Conservation (phyloP, 2,797 vertebrate genomes). For the Siniperca scherzeri region DNA sequence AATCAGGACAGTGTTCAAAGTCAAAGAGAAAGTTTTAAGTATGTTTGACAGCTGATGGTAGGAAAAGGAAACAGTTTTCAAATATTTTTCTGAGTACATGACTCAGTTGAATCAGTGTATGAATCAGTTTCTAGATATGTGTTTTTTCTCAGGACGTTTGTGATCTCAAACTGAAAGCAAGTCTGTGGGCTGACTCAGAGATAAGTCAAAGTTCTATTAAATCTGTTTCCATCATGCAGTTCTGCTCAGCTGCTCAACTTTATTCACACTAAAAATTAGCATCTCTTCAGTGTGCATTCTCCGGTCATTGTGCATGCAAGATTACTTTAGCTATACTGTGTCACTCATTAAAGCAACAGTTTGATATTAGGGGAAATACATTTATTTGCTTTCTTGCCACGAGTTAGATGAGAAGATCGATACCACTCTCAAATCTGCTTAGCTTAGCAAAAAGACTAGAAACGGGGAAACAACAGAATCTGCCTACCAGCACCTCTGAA, state of each 20-base stretch:
- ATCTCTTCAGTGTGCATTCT: background rate
- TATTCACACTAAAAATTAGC: background rate
- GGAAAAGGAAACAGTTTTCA: conserved; percentile 22
- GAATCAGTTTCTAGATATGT: background rate
- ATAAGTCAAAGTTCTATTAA: conserved; percentile 4
- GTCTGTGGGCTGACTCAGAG: conserved; percentile 1
- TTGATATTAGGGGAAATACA: background rate
- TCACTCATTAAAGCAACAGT: conserved; percentile 7
- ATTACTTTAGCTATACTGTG: background rate
- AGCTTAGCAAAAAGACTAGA: background rate
- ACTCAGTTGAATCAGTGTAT: conserved; percentile 10
- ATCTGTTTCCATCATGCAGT: background rate
- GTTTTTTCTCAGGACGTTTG: conserved; percentile 5
- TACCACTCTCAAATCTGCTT: background rate
- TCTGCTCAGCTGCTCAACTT: conserved; percentile 6
- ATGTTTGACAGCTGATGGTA: conserved; percentile 5
- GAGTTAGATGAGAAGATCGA: background rate
- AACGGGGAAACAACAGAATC: background rate
- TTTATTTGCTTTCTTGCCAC: background rate
- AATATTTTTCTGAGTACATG: conserved; percentile 11
- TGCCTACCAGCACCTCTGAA: background rate
- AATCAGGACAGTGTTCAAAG: conserved; percentile 51
- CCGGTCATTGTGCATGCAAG: background rate
- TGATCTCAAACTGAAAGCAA: conserved; percentile 28
- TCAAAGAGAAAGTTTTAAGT: conserved; percentile 24